A percentile compares a stretch with the other conserved stretches of the same genome.
Conservation (phyloP, 2,888 invertebrate genomes). For the Drosophila kokeensis region DNA sequence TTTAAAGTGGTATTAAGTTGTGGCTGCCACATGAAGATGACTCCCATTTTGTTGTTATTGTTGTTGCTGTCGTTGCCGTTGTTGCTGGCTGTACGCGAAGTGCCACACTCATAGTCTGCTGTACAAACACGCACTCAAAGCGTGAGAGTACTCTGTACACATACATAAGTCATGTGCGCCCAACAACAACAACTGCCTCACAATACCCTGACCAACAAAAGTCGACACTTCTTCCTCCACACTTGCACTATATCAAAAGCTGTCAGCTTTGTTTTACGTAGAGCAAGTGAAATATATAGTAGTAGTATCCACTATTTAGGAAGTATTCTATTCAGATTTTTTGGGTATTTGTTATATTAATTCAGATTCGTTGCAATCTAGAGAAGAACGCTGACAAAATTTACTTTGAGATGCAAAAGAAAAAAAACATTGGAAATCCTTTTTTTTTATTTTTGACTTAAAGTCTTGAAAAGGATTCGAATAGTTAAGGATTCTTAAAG, state of each 20-base stretch:
- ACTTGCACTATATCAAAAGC: conserved; percentile 39
- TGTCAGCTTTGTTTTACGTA: conserved; percentile 22
- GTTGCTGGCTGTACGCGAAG: conserved; percentile 31
- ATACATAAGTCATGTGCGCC: conserved; percentile 36
- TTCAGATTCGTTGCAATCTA: background rate
- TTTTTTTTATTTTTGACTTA: background rate
- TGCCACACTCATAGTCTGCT: conserved; percentile 31
- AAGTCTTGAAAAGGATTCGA: background rate
- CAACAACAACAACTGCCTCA: conserved; percentile 9
- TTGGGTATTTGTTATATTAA: background rate
- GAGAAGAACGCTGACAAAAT: too few species aligned
- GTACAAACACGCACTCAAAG: conserved; percentile 31
- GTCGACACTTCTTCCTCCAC: background rate
- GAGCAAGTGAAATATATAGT: conserved; percentile 6
- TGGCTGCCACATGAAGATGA: conserved; percentile 42
- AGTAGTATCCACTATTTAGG: background rate
- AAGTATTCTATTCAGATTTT: background rate
- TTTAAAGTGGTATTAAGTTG: conserved; percentile 74
- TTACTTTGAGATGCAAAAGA: background rate
- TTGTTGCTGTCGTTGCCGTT: background rate
- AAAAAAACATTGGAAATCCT: background rate
- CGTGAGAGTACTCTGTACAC: conserved; percentile 2
- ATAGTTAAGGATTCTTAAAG: background rate
- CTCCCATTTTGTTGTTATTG: conserved; percentile 21
- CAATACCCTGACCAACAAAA: conserved; percentile 7